Evolutionary conservation across 2,113 vertebrate species (phyloP), one percentile per base, ranked within the genome.

Genomic region (Rynchops niger): DNA sequence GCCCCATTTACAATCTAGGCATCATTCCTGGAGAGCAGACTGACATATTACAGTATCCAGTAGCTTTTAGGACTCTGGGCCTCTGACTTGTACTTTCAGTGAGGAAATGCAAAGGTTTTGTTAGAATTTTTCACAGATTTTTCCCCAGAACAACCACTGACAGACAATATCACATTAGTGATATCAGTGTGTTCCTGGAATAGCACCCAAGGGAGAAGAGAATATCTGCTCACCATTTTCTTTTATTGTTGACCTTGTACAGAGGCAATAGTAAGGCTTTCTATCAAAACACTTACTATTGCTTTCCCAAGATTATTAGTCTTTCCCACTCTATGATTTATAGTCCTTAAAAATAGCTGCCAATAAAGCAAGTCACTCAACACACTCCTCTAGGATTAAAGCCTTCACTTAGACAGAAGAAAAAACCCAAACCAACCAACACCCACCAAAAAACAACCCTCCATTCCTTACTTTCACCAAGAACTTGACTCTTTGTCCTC

Each of bases 241-340:
- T 93, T 93, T 78, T 93, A 87, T 84, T 84, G 27, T 84, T 94
- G 77, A 81, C 73, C 83, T 91, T 87, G 61, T 69, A 67, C 65
- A 72, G 61, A 87, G 38, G 53, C 30, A 67, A 82, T 80, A 71
- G 38, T 81, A 86, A 84, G 56, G 52, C 10, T 92, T 91, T 69
- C 38, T 91, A 95, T 85, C 40, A 90, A 93, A 91, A 84, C 27
- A 55, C 21, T 92, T 86, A 58, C 80, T 95, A 92, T 43, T 88
- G 23, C 40, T 84, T 95, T 79, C 27, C n/a, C 76, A 92, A 84
- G 34, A 92, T 73, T 93, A 90, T 88, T 93, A 90, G 63, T 59
- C 52, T 94, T 90, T 82, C 52, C 40, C 7, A 52, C 43, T 52
- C 69, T 45, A 26, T 92, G 88, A 95, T 86, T 91, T 91, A 67